These are phyloP conservation scores for Drosophila littoralis DNA, from an alignment of 1,140 invertebrate genomes.

Conservation along the genomic window DNA sequence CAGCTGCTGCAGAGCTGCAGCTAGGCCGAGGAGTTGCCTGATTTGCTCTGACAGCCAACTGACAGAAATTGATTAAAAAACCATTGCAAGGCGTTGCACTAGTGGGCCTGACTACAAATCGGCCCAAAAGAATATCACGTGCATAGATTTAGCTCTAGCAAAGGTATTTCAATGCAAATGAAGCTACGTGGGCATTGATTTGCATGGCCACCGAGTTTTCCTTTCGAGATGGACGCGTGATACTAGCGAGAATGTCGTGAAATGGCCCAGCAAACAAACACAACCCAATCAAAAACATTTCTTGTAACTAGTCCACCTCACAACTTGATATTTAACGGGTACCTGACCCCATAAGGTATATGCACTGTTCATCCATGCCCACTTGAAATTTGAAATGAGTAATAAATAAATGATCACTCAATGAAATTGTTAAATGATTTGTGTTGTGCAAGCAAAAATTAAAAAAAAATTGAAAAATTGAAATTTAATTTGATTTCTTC, in stretches of 20 bases:
- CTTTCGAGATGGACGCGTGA: conserved; percentile 30
- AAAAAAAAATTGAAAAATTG: too few relatives aligned
- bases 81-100: conserved; percentile 49
- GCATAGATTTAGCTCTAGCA: conserved; percentile 48
- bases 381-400: too few relatives aligned
- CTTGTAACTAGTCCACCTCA: too few relatives aligned
- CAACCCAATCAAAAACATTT: too few relatives aligned
- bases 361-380: too few relatives aligned
- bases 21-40: conserved; percentile 40
- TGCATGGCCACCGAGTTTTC: conserved; percentile 34
- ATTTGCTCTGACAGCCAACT: conserved; percentile 71
- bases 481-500: too few relatives aligned
- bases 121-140: conserved; percentile 56
- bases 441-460: too few relatives aligned
- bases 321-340: too few relatives aligned
- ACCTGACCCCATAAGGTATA: too few relatives aligned
- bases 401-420: too few relatives aligned
- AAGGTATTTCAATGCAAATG: conserved; percentile 48
- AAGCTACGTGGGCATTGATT: conserved; percentile 35
- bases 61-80: conserved; percentile 80
- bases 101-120: conserved; percentile 63
- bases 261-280: not conserved
- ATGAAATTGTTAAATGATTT: too few relatives aligned
- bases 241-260: not conserved
- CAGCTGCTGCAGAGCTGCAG: conserved; percentile 9